Evolutionary conservation across 2,113 vertebrate genomes (phyloP).

Genomic region (Promerops cafer): DNA sequence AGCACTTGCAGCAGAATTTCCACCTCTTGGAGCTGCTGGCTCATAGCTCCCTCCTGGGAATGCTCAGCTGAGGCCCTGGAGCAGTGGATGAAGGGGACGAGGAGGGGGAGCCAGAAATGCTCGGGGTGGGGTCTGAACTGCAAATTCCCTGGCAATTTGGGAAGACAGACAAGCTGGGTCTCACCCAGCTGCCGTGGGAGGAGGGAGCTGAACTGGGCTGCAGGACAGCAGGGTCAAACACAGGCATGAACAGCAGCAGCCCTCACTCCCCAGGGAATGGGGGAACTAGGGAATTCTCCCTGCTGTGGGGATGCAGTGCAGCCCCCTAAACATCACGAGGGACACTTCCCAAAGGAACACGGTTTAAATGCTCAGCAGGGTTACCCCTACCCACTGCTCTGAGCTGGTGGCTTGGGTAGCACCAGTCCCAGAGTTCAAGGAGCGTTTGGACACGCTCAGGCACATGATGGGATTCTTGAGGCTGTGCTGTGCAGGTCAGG

Average conservation of each 20-base stretch:
- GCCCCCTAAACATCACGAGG: not conserved
- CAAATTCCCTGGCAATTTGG: accelerated
- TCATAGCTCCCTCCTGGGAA: not conserved
- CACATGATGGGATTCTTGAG: not conserved
- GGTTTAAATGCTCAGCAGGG: accelerated
- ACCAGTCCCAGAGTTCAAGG: not conserved
- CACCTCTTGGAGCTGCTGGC: not conserved
- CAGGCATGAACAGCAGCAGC: accelerated
- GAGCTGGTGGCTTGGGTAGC: not conserved
- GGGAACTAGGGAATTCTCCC: not conserved
- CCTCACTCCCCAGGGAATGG: not conserved
- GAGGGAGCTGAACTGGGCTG: not conserved
- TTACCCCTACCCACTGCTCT: not conserved
- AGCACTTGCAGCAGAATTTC: not conserved
- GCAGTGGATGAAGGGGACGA: accelerated
- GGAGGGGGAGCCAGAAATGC: not conserved
- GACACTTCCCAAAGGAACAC: not conserved
- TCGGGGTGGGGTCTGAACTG: not conserved
- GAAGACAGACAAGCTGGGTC: not conserved
- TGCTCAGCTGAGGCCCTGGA: not conserved
- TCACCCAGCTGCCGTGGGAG: not conserved
- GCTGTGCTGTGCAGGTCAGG: not conserved
- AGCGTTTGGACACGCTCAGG: not conserved
- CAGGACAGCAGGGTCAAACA: not conserved
- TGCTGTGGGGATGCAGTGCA: accelerated